Base-by-base conservation (phyloP, 2,113 vertebrate species). In the Nicator chloris region DNA sequence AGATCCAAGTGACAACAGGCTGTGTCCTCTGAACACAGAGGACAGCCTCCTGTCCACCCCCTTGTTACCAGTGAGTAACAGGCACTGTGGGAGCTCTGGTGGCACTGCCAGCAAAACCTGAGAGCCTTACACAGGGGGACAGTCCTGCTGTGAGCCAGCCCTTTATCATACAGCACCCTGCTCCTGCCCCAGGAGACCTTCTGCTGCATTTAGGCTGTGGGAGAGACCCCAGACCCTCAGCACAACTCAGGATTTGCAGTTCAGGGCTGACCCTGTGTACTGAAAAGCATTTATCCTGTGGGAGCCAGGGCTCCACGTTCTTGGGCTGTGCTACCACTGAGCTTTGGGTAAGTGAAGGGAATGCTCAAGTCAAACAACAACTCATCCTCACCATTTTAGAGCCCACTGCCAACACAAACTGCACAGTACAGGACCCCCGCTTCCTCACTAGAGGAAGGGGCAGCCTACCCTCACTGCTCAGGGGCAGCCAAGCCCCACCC, bases 21-120 rank as follows among this genome's bases (percentile, higher is more conserved):
- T 77, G 37, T 68, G 49, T 50, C 66, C 57, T 65, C 33, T 1
- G 8, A 4, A 6, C 0, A 1, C 2, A 1, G n/a, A n/a, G n/a
- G n/a, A n/a, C 75, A 88, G 73, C 37, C 37, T 63, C 77, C 71
- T 6, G 1, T 50, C 45, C 59, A 15, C n/a, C 19, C 19, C 42
- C 37, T 54, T 16, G 53, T 75, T 47, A 11, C 47, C 56, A 14
- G 44, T 2, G 10, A 71, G 33, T 61, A 45, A 56, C 68, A 23
- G 45, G n/a, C 40, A 35, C 78, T 45, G 50, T 7, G 30, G 17
- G 37, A 66, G 40, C 82, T 65, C 31, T 9, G 56, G 18, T 19
- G 21, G n/a, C 77, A 76, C 9, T 23, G 68, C 47, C 53, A n/a
- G n/a, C 5, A 10, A 50, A 42, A 70, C 33, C 44, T 2, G 2